Evolutionary conservation across 2,888 invertebrate species (phyloP), one percentile per base, ranked within the genome.

Genomic region (Drosophila helvetica): DNA sequence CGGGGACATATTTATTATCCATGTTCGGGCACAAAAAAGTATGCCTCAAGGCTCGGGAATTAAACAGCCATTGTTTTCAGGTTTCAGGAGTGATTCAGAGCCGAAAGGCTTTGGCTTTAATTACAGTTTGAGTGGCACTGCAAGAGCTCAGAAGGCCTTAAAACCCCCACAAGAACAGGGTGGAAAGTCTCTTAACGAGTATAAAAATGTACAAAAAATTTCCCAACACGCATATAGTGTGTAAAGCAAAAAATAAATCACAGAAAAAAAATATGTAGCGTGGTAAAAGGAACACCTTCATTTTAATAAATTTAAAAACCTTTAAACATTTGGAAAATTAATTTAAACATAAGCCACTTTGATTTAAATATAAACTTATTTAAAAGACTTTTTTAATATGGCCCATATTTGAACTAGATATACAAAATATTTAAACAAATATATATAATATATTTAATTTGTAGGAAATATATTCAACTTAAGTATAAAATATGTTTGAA

Each of bases 1-100:
- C 80, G 57, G 83, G 80, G 78, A 82, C 79, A 81, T 79, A 82
- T 82, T 86, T 82, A 85, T 81, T 75, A 76, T 75, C 50, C 74
- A 74, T 66, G 63, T 61, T 67, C 57, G 53, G 54, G 47, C 25
- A 64, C 66, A 82, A 60, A 47, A 50, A 53, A 65, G 60, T 75
- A 75, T 72, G 66, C 78, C 78, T 48, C 75, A 45, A 65, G 60
- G 82, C 71, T 19, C 18, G 25, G 46, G 67, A 58, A 70, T 81
- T 74, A 77, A 80, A 71, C 74, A 58, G 43, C 58, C 53, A 66
- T 59, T 56, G 65, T 70, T 72, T 27, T 27, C 30, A 30, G 30
- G 46, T 22, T 38, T 2, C 38, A n/a, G 15, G 63, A 19, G 64
- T 22, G 10, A 30, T 38, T 33, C 42, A 51, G 27, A 50, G 51